Evolutionary conservation across 2,797 vertebrate genomes (phyloP).

Genomic region (Decapterus maruadsi): DNA sequence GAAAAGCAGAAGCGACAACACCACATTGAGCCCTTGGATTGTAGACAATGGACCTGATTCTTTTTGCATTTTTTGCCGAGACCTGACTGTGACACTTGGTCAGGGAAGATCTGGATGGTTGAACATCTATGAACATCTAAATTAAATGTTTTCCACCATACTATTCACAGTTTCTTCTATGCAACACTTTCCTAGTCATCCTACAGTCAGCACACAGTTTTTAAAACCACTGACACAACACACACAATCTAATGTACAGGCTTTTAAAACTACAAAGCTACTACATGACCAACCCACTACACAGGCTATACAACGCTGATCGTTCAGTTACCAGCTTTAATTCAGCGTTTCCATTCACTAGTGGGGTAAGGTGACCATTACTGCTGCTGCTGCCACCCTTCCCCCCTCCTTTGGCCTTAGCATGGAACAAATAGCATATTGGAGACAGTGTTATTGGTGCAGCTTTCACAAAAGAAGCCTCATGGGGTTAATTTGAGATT

Average conservation of each 20-base stretch:
- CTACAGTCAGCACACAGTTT: neutral
- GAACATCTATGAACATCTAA: neutral
- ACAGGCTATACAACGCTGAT: neutral
- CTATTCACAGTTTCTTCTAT: neutral
- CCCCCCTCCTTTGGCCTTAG: conserved; percentile 60
- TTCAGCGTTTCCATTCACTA: conserved; percentile 66
- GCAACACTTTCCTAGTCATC: neutral
- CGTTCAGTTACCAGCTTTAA: conserved; percentile 55
- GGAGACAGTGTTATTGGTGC: neutral
- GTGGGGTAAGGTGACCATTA: conserved; percentile 44
- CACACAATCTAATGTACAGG: neutral
- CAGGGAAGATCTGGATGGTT: neutral
- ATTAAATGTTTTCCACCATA: neutral
- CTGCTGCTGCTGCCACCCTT: conserved; percentile 36
- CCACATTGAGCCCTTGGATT: neutral
- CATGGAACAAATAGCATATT: conserved; percentile 37
- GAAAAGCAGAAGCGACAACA: neutral
- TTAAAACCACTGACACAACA: conserved; percentile 3
- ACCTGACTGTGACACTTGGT: neutral
- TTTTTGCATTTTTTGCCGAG: neutral
- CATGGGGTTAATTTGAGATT: neutral
- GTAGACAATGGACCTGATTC: neutral
- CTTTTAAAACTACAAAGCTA: conserved; percentile 25
- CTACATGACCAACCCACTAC: neutral
- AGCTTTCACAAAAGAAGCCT: neutral